A percentile compares a stretch with the other conserved stretches of the same genome.
Conservation (phyloP, 92 coral and sea anemone genomes). For the Parazoanthus atlanticus region DNA sequence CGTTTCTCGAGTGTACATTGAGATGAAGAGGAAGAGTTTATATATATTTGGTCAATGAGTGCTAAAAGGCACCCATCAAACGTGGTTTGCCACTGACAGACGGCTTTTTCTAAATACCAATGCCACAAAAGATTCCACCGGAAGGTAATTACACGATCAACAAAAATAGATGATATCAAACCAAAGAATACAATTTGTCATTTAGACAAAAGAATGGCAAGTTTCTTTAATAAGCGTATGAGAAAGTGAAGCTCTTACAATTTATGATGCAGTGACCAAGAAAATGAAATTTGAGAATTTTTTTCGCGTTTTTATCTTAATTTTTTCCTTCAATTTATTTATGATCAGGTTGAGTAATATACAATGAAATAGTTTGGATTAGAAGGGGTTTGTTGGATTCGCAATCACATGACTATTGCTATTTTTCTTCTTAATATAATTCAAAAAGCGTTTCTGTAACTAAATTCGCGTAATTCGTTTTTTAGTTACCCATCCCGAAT, state of each 20-base stretch:
- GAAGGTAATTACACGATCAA: slow-evolving; percentile 45
- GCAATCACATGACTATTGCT: neutral
- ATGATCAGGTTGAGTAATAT: neutral
- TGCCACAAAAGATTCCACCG: slow-evolving; percentile 39
- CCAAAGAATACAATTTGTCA: slow-evolving; percentile 27
- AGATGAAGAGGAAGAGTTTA: slow-evolving; percentile 4
- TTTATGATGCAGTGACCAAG: neutral
- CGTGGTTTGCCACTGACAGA: slow-evolving; percentile 45
- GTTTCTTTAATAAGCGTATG: slow-evolving; percentile 24
- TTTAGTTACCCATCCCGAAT: slow-evolving; percentile 10
- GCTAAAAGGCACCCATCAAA: slow-evolving; percentile 35
- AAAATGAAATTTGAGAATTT: neutral
- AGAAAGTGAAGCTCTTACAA: neutral
- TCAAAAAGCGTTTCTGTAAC: slow-evolving; percentile 13
- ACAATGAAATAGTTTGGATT: neutral
- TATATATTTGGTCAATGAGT: slow-evolving; percentile 27
- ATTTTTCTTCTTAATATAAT: slow-evolving; percentile 9
- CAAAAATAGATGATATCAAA: slow-evolving; percentile 39
- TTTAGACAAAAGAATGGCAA: slow-evolving; percentile 12
- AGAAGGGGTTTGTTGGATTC: neutral
- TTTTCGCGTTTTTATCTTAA: neutral
- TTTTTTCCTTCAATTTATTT: neutral
- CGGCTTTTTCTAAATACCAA: slow-evolving; percentile 40
- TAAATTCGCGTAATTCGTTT: neutral
- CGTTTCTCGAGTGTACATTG: slow-evolving; percentile 8